phyloP scores from a whole-genome alignment of 2,797 vertebrate species.

The Decapterus maruadsi region DNA sequence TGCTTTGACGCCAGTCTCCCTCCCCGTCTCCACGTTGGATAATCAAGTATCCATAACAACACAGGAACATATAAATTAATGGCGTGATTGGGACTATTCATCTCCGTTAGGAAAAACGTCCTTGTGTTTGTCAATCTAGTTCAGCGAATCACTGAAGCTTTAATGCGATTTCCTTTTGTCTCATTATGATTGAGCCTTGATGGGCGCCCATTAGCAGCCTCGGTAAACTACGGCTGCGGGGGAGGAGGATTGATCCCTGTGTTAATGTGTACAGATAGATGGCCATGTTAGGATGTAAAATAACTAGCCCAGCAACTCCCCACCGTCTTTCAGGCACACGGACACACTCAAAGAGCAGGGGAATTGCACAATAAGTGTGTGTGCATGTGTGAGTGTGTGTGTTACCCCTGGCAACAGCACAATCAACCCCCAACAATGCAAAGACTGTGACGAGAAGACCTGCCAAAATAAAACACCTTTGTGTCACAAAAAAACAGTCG shows the following conservation, averaged over 20 bases:
- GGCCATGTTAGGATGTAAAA: slow-evolving; percentile 68
- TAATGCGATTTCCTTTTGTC: slow-evolving; percentile 81
- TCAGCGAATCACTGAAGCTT: slow-evolving; percentile 71
- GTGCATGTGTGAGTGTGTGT: slow-evolving; percentile 20
- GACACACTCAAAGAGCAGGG: slow-evolving; percentile 30
- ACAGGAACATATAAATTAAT: slow-evolving; percentile 74
- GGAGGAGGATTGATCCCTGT: slow-evolving; percentile 77
- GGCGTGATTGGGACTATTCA: slow-evolving; percentile 76
- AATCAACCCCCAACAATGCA: slow-evolving; percentile 67
- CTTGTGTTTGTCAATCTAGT: slow-evolving; percentile 79
- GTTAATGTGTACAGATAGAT: slow-evolving; percentile 81
- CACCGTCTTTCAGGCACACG: slow-evolving; percentile 33
- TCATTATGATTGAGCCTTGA: slow-evolving; percentile 83
- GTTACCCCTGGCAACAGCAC: slow-evolving; percentile 70
- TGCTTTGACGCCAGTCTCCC: slow-evolving; percentile 63
- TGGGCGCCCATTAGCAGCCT: slow-evolving; percentile 79
- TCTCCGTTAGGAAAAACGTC: slow-evolving; percentile 76
- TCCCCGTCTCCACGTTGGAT: slow-evolving; percentile 28
- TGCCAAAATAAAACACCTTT: slow-evolving; percentile 28
- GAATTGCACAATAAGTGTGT: slow-evolving; percentile 31
- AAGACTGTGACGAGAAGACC: slow-evolving; percentile 27
- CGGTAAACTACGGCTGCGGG: slow-evolving; percentile 78
- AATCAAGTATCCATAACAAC: slow-evolving; percentile 78
- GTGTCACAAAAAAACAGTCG: slow-evolving; percentile 19
- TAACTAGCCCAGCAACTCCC: slow-evolving; percentile 60